These are phyloP conservation scores for Platyscapa corneri DNA, from an alignment of 1,140 invertebrate genomes.

Conservation along the genomic window DNA sequence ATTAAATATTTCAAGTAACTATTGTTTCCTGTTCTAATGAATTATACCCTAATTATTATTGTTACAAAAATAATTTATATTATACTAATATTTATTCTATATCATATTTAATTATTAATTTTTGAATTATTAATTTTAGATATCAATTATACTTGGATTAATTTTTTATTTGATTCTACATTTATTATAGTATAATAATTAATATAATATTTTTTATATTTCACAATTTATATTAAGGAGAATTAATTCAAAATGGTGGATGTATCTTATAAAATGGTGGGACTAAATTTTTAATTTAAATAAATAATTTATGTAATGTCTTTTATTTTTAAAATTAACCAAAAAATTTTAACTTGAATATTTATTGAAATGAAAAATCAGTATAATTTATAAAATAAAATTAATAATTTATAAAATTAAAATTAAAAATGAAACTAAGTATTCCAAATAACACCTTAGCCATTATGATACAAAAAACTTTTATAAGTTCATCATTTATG, in stretches of 20 bases:
- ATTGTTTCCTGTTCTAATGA: slow-evolving; percentile 38
- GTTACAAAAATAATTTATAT: too few species aligned
- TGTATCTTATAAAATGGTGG: slow-evolving; percentile 59
- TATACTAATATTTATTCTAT: too few species aligned
- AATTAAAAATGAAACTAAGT: slow-evolving; percentile 21
- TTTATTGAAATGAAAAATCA: not conserved
- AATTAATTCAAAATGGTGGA: slow-evolving; percentile 60
- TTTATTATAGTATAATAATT: too few species aligned
- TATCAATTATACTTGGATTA: not conserved
- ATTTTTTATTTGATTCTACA: too few species aligned
- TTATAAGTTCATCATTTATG: slow-evolving; percentile 38
- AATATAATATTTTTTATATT: too few species aligned
- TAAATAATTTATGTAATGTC: too few species aligned
- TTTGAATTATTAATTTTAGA: not conserved
- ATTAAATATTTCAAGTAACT: slow-evolving; percentile 36
- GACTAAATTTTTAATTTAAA: not conserved
- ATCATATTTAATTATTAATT: too few species aligned
- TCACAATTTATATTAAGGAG: too few species aligned
- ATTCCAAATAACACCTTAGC: slow-evolving; percentile 64
- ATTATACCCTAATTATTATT: not conserved
- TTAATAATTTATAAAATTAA: not conserved
- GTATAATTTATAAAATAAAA: not conserved
- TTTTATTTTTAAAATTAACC: not conserved
- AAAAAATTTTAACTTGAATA: too few species aligned
- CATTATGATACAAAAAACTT: slow-evolving; percentile 24